Evolutionary conservation across 2,113 vertebrate genomes (phyloP).

Genomic region (Cacatua alba): DNA sequence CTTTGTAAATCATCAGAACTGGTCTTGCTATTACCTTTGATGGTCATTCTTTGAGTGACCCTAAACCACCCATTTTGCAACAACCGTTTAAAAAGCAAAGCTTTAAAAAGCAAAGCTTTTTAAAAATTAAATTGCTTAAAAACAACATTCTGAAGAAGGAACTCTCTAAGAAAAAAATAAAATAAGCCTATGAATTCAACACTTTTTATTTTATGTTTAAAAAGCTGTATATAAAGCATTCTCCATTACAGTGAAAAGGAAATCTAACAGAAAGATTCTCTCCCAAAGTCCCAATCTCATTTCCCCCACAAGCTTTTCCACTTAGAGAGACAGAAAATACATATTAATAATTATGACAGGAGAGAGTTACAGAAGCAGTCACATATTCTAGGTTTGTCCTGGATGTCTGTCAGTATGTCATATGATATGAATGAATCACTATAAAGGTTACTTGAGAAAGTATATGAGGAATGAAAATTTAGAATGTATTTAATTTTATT

Average conservation of each 20-base stretch:
- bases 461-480: constrained; percentile 8
- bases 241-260: not conserved
- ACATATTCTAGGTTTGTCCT: constrained; percentile 42
- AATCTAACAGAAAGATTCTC: not conserved
- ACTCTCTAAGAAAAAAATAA: not conserved
- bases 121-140: not conserved
- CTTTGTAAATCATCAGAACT: not conserved
- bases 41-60: not conserved
- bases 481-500: not conserved
- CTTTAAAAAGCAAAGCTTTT: not conserved
- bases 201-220: not conserved
- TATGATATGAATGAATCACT: constrained; percentile 50
- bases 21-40: not conserved
- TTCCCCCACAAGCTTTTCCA: not conserved
- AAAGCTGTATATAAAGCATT: not conserved
- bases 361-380: not conserved
- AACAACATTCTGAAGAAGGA: not conserved
- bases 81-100: not conserved
- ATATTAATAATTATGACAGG: not conserved
- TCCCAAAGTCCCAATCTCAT: not conserved
- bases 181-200: not conserved
- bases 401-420: constrained; percentile 37
- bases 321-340: not conserved
- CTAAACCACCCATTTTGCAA: not conserved
- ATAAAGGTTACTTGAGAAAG: not conserved